Evolutionary conservation across 2,797 vertebrate genomes (phyloP).

Genomic region (Pteropus rufus): DNA sequence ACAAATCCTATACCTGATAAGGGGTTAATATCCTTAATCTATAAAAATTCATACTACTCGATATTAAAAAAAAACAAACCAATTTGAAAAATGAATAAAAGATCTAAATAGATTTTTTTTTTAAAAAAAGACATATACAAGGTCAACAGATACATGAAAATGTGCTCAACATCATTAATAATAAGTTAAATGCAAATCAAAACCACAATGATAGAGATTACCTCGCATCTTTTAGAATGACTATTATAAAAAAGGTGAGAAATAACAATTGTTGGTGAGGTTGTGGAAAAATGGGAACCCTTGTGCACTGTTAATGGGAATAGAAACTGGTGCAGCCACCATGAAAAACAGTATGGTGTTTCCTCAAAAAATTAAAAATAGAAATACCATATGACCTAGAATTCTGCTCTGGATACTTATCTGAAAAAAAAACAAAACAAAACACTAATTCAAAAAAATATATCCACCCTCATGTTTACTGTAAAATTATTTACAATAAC

Average conservation of each 20-base stretch:
- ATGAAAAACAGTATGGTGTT: not conserved
- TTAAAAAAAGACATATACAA: not conserved
- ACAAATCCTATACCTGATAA: not conserved
- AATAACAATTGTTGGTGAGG: not conserved
- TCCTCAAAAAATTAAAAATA: not conserved
- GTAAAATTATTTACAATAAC: not conserved
- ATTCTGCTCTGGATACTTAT: not conserved
- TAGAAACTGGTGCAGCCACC: not conserved
- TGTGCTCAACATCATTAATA: not conserved
- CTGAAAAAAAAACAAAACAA: not conserved
- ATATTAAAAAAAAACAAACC: not conserved
- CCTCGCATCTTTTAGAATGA: not conserved
- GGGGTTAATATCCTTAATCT: not conserved
- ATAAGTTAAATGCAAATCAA: not conserved
- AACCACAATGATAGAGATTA: not conserved
- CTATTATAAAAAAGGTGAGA: not conserved
- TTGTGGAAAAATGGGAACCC: not conserved
- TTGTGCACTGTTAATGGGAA: not conserved
- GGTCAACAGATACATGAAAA: not conserved
- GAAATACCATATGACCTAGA: not conserved
- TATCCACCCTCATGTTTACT: not conserved
- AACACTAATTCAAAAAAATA: not conserved
- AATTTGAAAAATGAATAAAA: not conserved
- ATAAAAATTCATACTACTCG: not conserved
- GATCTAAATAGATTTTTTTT: not conserved